phyloP scores from a whole-genome alignment of 2,113 vertebrate species.

The Archilochus colubris region DNA sequence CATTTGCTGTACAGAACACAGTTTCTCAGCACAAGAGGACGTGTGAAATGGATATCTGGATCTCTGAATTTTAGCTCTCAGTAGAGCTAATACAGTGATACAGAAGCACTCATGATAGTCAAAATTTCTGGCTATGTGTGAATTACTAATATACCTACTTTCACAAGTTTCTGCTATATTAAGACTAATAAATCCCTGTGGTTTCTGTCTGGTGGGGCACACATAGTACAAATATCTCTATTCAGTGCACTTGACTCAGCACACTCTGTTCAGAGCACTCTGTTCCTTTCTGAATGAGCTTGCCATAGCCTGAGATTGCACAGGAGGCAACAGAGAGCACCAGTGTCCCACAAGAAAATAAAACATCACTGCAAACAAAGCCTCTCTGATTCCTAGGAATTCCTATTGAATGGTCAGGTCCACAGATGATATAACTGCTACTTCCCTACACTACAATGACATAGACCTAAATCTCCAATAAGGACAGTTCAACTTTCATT shows the following conservation, averaged over 20 bases:
- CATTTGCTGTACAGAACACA: background rate
- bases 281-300: background rate
- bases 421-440: background rate
- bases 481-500: background rate
- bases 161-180: background rate
- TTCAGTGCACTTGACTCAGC: background rate
- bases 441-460: background rate
- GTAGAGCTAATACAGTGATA: background rate
- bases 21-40: background rate
- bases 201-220: background rate
- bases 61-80: background rate
- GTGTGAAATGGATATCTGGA: background rate
- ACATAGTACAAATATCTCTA: fast-evolving
- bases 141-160: background rate
- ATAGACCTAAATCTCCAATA: background rate
- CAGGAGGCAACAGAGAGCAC: background rate
- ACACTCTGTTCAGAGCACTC: background rate
- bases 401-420: background rate
- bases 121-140: background rate
- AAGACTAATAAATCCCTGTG: background rate
- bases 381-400: background rate
- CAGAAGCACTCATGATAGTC: fast-evolving
- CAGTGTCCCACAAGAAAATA: background rate
- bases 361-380: background rate
- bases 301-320: background rate